Evolutionary conservation across 2,888 invertebrate species (phyloP), one percentile per base, ranked within the genome.

Genomic region (Cecidostiba fungosa): DNA sequence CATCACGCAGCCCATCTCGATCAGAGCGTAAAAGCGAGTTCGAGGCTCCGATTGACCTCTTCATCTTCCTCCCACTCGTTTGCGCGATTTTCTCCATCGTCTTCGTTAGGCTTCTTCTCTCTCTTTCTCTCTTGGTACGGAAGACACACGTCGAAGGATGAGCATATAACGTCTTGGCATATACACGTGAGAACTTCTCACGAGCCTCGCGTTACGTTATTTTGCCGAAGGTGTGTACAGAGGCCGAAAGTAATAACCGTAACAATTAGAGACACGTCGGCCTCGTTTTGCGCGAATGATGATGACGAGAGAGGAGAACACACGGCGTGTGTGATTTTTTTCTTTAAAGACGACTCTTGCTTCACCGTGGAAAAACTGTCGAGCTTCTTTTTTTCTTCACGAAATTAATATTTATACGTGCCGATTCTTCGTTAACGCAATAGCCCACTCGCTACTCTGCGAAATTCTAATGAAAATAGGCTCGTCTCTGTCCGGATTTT

Each of bases 151-250:
- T 26, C 73, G 26, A 72, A 77, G 83, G 83, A 39, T 77, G 54
- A 36, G 36, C 12, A 19, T 16, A 50, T 43, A 26, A 5, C 69
- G 36, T 50, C 36, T 32, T 16, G 36, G 62, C 74, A 74, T 29
- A 36, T 29, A 19, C 82, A 74, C 81, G 84, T 86, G 86, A 85
- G 84, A 84, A 85, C 23, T 82, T 86, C 86, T 86, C 84, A 85
- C 84, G 79, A 39, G 70, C 73, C 73, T 84, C 54, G 70, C 36
- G 76, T 85, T 82, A 82, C 77, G 66, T 26, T 77, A 39, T 43
- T 16, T 29, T 26, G 26, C n/a, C 36, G 23, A 39, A 32, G 59
- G n/a, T 16, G 72, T 39, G 32, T 26, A 66, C 43, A 62, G 39
- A 74, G 78, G 32, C 82, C 78, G 76, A 83, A 86, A 47, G 78